Evolutionary conservation across 1,140 invertebrate genomes (phyloP).

Genomic region (Diplogasteroides magnus): DNA sequence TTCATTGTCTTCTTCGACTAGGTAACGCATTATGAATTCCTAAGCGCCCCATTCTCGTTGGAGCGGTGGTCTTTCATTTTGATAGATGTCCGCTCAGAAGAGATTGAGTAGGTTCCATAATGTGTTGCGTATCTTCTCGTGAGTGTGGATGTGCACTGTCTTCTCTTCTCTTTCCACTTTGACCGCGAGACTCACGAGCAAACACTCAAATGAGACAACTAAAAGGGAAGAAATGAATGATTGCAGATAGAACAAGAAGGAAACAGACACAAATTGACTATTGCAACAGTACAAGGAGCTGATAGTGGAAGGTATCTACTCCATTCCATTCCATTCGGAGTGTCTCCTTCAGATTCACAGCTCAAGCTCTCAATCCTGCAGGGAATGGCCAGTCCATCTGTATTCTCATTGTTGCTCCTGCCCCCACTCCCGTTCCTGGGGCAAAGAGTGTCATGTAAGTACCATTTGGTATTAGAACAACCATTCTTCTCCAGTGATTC

Average conservation of each 20-base stretch:
- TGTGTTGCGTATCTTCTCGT: too few relatives aligned
- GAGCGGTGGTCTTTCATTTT: too few relatives aligned
- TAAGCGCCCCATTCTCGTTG: too few relatives aligned
- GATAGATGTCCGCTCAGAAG: too few relatives aligned
- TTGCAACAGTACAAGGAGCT: conserved; percentile 39
- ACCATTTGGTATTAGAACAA: background rate
- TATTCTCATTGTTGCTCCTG: conserved; percentile 53
- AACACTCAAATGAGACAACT: too few relatives aligned
- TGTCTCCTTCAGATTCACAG: conserved; percentile 45
- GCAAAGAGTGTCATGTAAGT: conserved; percentile 45
- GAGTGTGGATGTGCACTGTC: background rate
- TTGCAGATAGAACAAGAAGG: conserved; percentile 42
- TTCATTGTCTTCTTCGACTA: background rate
- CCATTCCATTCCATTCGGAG: too few relatives aligned
- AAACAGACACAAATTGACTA: conserved; percentile 39
- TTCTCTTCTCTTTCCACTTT: background rate
- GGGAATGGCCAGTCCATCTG: conserved; percentile 54
- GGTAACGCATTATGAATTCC: too few relatives aligned
- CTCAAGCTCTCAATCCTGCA: conserved; percentile 52
- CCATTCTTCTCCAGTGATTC: conserved; percentile 30
- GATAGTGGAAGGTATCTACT: conserved; percentile 36
- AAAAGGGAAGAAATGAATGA: too few relatives aligned
- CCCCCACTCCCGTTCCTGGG: conserved; percentile 52
- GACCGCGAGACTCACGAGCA: too few relatives aligned
- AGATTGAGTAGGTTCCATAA: too few relatives aligned